Evolutionary conservation across 2,113 vertebrate species (phyloP).

Genomic region (Tetrax tetrax): DNA sequence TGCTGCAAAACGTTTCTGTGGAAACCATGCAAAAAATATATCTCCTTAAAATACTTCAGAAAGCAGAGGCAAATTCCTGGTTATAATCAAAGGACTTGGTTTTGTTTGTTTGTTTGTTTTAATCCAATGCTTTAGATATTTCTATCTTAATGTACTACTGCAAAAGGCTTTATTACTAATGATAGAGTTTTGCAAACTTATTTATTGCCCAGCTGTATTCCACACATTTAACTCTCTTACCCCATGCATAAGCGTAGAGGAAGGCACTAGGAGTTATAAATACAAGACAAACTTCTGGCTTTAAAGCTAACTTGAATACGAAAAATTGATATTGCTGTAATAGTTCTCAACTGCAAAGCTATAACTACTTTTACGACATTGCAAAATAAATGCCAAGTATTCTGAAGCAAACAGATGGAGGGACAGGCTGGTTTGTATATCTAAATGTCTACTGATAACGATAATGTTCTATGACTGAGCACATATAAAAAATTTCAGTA

Average conservation of each 20-base stretch:
- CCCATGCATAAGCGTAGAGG: background rate
- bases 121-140: background rate
- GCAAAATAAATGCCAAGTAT: slow-evolving; percentile 45
- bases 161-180: background rate
- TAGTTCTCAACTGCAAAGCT: slow-evolving; percentile 1
- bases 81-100: background rate
- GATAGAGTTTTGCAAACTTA: background rate
- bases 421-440: slow-evolving; percentile 8
- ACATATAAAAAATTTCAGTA: background rate
- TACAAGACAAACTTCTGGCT: background rate
- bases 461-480: background rate
- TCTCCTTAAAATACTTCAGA: background rate
- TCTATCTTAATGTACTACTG: background rate
- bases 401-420: slow-evolving; percentile 33
- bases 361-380: background rate
- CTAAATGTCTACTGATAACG: background rate
- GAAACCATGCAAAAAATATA: background rate
- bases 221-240: background rate
- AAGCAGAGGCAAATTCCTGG: background rate
- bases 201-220: background rate
- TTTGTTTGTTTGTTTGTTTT: background rate
- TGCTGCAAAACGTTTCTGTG: background rate
- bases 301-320: background rate
- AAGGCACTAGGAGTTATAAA: background rate
- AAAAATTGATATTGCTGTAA: background rate